Evolutionary conservation across 2,888 invertebrate genomes (phyloP), one percentile per base, ranked within the genome.

Genomic region (Lasioglossum zephyrum): DNA sequence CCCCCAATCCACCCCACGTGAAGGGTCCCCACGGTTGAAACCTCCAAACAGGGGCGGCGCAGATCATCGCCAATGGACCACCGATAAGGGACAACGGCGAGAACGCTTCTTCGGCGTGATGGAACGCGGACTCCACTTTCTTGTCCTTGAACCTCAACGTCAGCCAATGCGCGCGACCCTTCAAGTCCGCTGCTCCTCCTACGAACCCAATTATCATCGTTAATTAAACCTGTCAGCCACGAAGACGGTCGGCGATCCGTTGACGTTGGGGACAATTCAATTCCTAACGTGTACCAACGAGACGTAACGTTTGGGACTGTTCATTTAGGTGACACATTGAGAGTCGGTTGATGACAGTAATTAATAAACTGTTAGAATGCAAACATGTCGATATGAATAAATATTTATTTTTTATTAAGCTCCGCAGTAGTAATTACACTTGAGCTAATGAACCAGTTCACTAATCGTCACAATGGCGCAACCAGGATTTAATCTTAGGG

Each of bases 61-160:
- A 96, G 81, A 96, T 93, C 92, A 97, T 96, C 66, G 97, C 97
- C 86, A 97, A 93, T n/a, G 97, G 95, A 79, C 97, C 96, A 74
- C 97, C 97, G 81, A 97, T 94, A 70, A 97, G 93, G 0, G 97
- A 97, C 41, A 97, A 94, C 31, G 96, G 97, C 31, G 97, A 97
- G 91, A 96, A 97, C 0, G 97, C 96, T 92, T 97, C 97, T 39
- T 96, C 96, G 89, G 97, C 96, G 49, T 96, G 95, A 77, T 96
- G 96, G 93, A 97, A 98, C 73, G 96, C 96, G 80, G 96, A 95
- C 94, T 98, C 98, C 89, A 97, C 96, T 80, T 96, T 96, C 0
- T 95, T 95, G 92, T 97, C 97, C 88, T 96, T 96, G 95, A 98
- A 98, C 86, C 96, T 96, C 81, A 97, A 94, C 57, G 96, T 96